Evolutionary conservation across 1,140 invertebrate species (phyloP), one percentile per base, ranked within the genome.

Genomic region (Drosophila equinoxialis): DNA sequence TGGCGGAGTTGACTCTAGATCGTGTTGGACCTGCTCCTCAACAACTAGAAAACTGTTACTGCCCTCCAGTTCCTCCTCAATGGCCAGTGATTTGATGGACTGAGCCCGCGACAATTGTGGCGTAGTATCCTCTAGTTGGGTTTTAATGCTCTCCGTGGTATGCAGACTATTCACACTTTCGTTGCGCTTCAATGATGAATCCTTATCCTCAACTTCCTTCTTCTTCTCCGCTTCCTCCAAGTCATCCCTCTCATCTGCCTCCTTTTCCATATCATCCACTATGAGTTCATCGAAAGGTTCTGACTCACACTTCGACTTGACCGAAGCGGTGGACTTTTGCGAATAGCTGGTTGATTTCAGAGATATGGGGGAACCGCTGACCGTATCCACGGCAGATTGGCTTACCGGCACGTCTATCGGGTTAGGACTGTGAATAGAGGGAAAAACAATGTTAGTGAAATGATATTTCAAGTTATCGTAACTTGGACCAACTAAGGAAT

Each of bases 311-410:
- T 48, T 48, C 14, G 85, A 90, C 14, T 90, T 90, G 7, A 84
- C 90, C 17, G 90, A 91, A 17, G 83, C 90, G 1, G 90, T 91
- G 7, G 90, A 91, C 54, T 90, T 91, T 35, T 90, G 90, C 0
- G 90, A 91, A 71, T 91, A 91, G n/a, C 62, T 79, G 11, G 73
- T 76, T 6, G 90, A 91, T 48, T 90, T 91, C 0, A 76, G 6
- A 3, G 90, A 91, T 0, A 83, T 33, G 0, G 86, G 86, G 10
- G 86, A 89, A 10, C 85, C 77, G 14, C 65, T 48, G 1, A 26
- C 33, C n/a, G 26, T n/a, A n/a, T 14, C 35, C 35, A 45, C 35
- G 14, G 35, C 6, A 0, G 26, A 33, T 41, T 23, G n/a, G 6
- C 41, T 17, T 1, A 51, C 39, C 41, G 35, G 11, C 14, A 45